Conservation (phyloP, 35 echinoderm and acorn worm species). For the Apostichopus japonicus region DNA sequence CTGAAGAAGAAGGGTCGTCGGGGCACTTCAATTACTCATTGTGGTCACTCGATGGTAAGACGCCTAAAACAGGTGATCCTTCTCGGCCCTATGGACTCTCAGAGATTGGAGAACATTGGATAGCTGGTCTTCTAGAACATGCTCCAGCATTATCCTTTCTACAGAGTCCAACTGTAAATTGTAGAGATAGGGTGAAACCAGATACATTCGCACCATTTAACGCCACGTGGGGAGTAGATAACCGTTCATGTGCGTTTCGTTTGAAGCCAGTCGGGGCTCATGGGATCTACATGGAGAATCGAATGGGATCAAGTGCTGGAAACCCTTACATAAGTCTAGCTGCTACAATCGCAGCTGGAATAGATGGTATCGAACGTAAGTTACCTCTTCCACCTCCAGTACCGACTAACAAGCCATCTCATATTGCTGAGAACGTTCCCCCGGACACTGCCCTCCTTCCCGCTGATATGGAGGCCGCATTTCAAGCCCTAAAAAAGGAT, state of each 20-base stretch:
- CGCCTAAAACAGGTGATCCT: conserved; percentile 21
- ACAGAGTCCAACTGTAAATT: conserved; percentile 55
- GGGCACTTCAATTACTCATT: conserved; percentile 70
- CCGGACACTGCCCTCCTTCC: conserved; percentile 16
- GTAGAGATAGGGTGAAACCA: conserved; percentile 34
- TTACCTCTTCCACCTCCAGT: conserved; percentile 33
- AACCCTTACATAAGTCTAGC: conserved; percentile 73
- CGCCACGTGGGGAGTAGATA: conserved; percentile 69
- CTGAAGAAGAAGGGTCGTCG: not conserved
- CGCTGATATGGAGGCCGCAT: conserved; percentile 37
- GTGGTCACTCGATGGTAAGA: conserved; percentile 56
- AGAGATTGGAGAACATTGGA: conserved; percentile 62
- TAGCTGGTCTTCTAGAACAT: conserved; percentile 68
- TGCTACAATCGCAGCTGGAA: conserved; percentile 67
- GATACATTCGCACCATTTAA: conserved; percentile 63
- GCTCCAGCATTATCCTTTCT: conserved; percentile 61
- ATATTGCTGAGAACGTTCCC: conserved; percentile 13
- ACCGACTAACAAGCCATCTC: not conserved
- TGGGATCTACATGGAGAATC: conserved; percentile 66
- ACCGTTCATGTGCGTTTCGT: conserved; percentile 57
- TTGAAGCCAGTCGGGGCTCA: conserved; percentile 47
- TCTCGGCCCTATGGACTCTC: conserved; percentile 29
- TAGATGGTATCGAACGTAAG: conserved; percentile 70
- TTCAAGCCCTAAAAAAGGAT: conserved; percentile 41
- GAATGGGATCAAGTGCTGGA: conserved; percentile 60